A percentile compares a stretch with the other conserved stretches of the same genome.
Conservation (phyloP, 2,888 invertebrate genomes). For the Himalopsyche japonica region DNA sequence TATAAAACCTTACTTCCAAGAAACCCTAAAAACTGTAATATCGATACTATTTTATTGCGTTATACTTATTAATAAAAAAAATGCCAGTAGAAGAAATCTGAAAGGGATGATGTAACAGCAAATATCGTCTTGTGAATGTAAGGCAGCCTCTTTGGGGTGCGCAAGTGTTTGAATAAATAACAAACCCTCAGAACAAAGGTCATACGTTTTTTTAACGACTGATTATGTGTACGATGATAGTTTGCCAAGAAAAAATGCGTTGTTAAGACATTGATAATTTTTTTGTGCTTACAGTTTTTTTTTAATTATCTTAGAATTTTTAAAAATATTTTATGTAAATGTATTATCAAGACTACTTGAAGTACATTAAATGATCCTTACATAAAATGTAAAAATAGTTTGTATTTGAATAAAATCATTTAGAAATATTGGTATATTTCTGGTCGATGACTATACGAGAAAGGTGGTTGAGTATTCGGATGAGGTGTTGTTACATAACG, state of each 20-base stretch:
- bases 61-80: not conserved
- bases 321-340: too few relatives aligned
- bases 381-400: too few relatives aligned
- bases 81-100: not conserved
- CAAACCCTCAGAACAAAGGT: constrained; percentile 15
- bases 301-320: too few relatives aligned
- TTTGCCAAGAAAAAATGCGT: not conserved
- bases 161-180: constrained; percentile 29
- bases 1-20: not conserved
- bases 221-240: not conserved
- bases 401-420: too few relatives aligned
- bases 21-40: not conserved
- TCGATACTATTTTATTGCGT: not conserved
- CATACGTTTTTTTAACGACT: constrained; percentile 3
- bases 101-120: constrained; percentile 22
- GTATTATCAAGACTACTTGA: too few relatives aligned
- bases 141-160: constrained; percentile 2
- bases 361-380: too few relatives aligned
- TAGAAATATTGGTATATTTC: too few relatives aligned
- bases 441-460: too few relatives aligned
- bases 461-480: too few relatives aligned
- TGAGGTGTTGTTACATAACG: too few relatives aligned
- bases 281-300: too few relatives aligned
- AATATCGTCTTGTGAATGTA: not conserved
- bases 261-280: too few relatives aligned